Base-by-base conservation (phyloP, 2,113 vertebrate genomes). In the Poecilia latipinna region DNA sequence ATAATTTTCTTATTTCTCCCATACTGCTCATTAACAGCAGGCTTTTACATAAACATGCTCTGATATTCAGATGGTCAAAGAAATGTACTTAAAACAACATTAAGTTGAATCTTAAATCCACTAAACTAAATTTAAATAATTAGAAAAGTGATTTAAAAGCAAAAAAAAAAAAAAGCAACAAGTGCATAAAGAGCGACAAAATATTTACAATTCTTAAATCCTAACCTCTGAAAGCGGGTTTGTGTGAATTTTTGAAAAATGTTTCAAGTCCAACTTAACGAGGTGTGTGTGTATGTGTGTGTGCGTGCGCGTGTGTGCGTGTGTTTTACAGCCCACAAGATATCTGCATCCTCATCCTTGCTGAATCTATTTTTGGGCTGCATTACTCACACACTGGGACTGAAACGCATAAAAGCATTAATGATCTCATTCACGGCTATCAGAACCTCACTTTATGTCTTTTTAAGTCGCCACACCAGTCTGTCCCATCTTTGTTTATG, bases 401-500 rank as follows among this genome's bases (percentile, higher is more conserved):
- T 78, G 63, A 87, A 8, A 42, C 66, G 80, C 60, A 72, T 35
- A 77, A 61, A 86, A 8, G 28, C 70, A 82, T 61, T 78, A 10
- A n/a, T 6, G 24, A 78, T 82, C 64, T 72, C 69, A 79, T 80
- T 84, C 72, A 89, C 65, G 65, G 70, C 64, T 72, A 86, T 88
- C 67, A 84, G 65, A 84, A 79, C 68, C 32, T 61, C 19, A 32
- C 68, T 63, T 39, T 79, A 68, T 39, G 12, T 42, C 39, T 42
- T 42, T 15, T 74, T 73, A 63, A 37, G 64, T 31, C 66, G 67
- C 67, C 13, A 22, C 13, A 24, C 61, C 75, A 63, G 86, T 89
- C 79, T 88, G 86, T 92, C 82, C 82, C 62, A 75, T 72, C 86
- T 91, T 91, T 90, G 88, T 91, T 79, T 82, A 57, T 39, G 70